phyloP scores from a whole-genome alignment of 2,888 invertebrate species.

The Laothoe populi region DNA sequence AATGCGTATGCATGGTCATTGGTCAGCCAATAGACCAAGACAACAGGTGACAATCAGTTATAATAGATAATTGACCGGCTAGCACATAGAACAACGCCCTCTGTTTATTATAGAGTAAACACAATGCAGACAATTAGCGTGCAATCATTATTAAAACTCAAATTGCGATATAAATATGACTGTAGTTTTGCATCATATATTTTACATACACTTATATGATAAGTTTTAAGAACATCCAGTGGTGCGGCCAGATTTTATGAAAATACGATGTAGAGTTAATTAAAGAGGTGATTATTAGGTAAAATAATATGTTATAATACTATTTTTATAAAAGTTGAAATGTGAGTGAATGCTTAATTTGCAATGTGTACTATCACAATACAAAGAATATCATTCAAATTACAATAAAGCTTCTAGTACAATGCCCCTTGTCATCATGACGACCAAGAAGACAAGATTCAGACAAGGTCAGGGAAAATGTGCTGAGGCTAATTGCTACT shows the following conservation, averaged over 20 bases:
- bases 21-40: conserved; percentile 40
- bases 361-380: no score
- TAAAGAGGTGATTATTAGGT: no score
- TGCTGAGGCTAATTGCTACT: not conserved
- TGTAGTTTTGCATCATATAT: no score
- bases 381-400: no score
- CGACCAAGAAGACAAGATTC: not conserved
- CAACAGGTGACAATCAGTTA: conserved; percentile 44
- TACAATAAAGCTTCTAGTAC: not conserved
- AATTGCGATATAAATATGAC: not conserved
- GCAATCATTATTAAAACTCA: not conserved
- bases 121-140: not conserved
- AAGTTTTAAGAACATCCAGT: no score
- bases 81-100: not conserved
- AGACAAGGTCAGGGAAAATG: not conserved
- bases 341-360: no score
- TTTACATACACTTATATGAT: no score
- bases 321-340: no score
- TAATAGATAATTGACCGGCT: conserved; percentile 29
- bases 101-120: not conserved
- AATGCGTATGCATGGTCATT: conserved; percentile 47
- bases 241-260: no score
- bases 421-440: not conserved
- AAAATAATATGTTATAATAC: no score
- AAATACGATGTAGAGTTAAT: no score